Evolutionary conservation across 2,113 vertebrate genomes (phyloP), one percentile per base, ranked within the genome.

Genomic region (Passer domesticus): DNA sequence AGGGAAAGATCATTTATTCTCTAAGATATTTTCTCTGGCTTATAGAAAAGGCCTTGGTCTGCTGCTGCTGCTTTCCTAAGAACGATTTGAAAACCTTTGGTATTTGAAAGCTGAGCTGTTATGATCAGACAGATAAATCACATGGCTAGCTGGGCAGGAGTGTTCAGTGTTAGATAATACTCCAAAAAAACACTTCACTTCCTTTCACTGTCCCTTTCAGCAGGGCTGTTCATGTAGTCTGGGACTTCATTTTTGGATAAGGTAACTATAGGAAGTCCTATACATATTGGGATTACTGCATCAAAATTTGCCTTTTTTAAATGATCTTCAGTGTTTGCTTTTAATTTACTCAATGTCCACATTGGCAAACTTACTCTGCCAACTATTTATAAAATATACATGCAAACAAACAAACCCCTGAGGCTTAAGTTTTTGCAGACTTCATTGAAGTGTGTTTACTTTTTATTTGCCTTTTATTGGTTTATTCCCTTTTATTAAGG

Each of bases 301-400:
- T 70, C 23, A 91, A 80, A 92, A 59, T 37, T 87, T 88, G 13
- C 21, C 89, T 73, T 63, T 91, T 4, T 3, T 66, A 39, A 85
- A 66, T 47, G 5, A 47, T 77, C 64, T 83, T 69, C 55, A 63
- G 0, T 87, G 59, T 93, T 97, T 94, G 13, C 31, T 86, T 94
- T 93, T 58, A 44, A 87, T 93, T 88, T 83, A 80, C 44, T 55
- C 9, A n/a, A 66, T 62, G 35, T 50, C 64, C 68, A 69, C 3
- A 3, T 15, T 49, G 56, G 63, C 47, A 75, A 66, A 72, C 31
- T 52, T 91, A 39, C 4, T 87, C 49, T 88, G 64, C 52, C 73
- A 86, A 46, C 28, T 81, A 49, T 88, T 90, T 94, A 74, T 90
- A 86, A 95, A 94, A 92, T 63, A 90, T 77, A 28, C 60, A 53